These are phyloP conservation scores for Spisula subtruncata DNA, from an alignment of 2,888 invertebrate genomes.

Conservation along the genomic window DNA sequence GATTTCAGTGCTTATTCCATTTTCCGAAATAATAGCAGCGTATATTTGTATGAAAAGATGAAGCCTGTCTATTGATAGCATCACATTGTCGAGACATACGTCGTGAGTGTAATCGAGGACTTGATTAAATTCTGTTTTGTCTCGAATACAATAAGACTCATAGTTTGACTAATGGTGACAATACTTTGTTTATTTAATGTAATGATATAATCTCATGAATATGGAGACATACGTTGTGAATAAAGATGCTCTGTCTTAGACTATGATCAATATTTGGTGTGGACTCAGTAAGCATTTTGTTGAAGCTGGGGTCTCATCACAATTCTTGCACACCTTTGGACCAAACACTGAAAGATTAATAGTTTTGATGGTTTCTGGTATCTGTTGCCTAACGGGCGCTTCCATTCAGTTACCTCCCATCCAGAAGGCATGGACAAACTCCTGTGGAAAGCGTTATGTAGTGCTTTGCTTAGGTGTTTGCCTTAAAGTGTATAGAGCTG, in stretches of 20 bases:
- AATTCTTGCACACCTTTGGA: neutral
- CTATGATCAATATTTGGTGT: too few species aligned
- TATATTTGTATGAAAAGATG: slow-evolving; percentile 19
- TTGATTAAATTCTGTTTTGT: neutral
- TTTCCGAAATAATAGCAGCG: neutral
- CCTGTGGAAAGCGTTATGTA: too few species aligned
- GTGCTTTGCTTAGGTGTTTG: too few species aligned
- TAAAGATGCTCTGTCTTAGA: neutral
- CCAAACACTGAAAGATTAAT: neutral
- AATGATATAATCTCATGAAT: neutral
- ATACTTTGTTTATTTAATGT: slow-evolving; percentile 11
- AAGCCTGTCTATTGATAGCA: neutral
- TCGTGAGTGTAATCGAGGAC: neutral
- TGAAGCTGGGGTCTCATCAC: too few species aligned
- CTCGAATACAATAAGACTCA: neutral
- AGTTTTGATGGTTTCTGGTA: neutral
- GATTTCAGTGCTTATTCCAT: neutral
- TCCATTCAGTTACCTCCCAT: too few species aligned
- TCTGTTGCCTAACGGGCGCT: too few species aligned
- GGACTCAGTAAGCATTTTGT: too few species aligned
- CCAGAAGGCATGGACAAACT: too few species aligned
- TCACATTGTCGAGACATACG: neutral
- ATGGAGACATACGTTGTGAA: neutral
- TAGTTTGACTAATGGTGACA: slow-evolving; percentile 5
- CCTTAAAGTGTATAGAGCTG: too few species aligned